Base-by-base conservation (phyloP, 1,140 invertebrate genomes). In the Drosophila grimshawi region DNA sequence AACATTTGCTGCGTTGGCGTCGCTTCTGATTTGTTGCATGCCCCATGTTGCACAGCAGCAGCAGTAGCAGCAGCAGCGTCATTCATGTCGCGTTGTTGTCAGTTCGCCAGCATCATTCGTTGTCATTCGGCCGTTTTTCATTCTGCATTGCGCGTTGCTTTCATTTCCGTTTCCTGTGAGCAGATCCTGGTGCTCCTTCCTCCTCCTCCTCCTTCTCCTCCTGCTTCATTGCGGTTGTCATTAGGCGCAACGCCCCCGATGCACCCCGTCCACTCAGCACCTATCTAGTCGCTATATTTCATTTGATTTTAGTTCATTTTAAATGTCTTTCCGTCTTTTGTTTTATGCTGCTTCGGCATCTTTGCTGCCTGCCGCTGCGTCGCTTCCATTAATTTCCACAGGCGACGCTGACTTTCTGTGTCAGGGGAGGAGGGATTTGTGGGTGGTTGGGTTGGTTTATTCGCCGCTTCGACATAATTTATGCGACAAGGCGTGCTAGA, bases 251-350 rank as follows among this genome's bases (percentile, higher is more conserved):
- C 32, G 49, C 51, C 46, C 29, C 5, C 29, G 19, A 19, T 19
- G 19, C 19, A 19, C 19, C 19, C 19, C 19, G 19, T 32, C n/a
- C 29, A 27, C 48, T 3, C 35, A 46, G 39, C 52, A 29, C 29
- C 66, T n/a, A 37, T 11, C 64, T 32, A 35, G 37, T 52, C n/a
- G 64, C 67, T 51, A 76, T 78, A 89, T 85, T 89, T 89, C 85
- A 89, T 89, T 89, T 89, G 86, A 89, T 89, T 89, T 89, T 85
- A 89, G 85, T 89, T 89, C 85, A 89, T 89, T 89, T 89, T 85
- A 89, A 89, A 71, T 89, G 80, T 81, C 85, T 89, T 88, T 89
- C 3, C 83, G 85, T 89, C 81, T 83, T 78, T 75, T 78, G 76
- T 88, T 88, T 86, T 82, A 43, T 67, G 78, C 85, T 82, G 80